These are phyloP conservation scores for Protomyctophum bolini DNA, from an alignment of 2,113 vertebrate species.

Conservation along the genomic window DNA sequence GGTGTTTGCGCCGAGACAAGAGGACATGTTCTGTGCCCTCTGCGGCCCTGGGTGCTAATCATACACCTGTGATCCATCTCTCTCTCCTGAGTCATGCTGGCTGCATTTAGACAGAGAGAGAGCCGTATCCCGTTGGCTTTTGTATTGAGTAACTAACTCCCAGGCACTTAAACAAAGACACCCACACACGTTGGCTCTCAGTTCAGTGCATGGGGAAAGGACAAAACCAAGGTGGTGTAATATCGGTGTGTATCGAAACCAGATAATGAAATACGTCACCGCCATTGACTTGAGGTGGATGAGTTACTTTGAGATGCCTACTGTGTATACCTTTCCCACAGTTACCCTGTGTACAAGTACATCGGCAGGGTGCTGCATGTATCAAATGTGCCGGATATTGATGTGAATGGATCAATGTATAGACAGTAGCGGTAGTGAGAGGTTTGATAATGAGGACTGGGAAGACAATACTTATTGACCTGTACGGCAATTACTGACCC, in stretches of 20 bases:
- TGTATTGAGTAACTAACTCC: background rate
- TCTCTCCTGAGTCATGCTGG: constrained; percentile 16
- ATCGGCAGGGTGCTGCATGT: constrained; percentile 1
- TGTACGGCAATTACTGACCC: constrained; percentile 45
- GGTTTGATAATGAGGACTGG: constrained; percentile 45
- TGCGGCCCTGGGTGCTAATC: constrained; percentile 38
- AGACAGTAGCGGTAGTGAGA: constrained; percentile 19
- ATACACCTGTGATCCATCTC: constrained; percentile 69
- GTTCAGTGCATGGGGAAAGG: constrained; percentile 9
- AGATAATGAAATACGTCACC: constrained; percentile 20
- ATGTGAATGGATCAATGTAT: constrained; percentile 45
- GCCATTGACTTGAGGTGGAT: constrained; percentile 9
- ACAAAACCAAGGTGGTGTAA: constrained; percentile 15
- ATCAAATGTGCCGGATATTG: constrained; percentile 42
- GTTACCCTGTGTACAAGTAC: constrained; percentile 7
- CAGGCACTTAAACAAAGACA: constrained; percentile 6
- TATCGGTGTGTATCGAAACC: constrained; percentile 10
- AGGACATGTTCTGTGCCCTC: constrained; percentile 17
- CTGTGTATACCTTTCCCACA: constrained; percentile 7
- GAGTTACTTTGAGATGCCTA: constrained; percentile 20
- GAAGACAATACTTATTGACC: constrained; percentile 59
- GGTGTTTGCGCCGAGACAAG: constrained; percentile 28
- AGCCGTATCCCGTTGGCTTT: constrained; percentile 11
- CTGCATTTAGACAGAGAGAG: constrained; percentile 16
- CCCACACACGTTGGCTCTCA: constrained; percentile 1